Base-by-base conservation (phyloP, 2,797 vertebrate species). In the Notoglanidium macrostoma region DNA sequence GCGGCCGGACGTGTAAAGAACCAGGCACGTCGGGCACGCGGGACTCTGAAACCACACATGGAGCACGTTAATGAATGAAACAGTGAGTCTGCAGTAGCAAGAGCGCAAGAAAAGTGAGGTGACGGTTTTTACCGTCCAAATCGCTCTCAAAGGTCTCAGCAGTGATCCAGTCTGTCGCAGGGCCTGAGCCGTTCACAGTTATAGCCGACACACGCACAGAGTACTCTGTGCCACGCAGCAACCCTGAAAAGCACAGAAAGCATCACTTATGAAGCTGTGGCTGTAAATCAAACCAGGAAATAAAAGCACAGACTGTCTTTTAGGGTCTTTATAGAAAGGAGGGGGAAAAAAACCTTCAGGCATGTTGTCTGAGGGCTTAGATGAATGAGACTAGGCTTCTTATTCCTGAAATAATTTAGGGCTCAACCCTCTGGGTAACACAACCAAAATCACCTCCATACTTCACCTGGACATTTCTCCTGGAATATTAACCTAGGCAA, bases 61-160 rank as follows among this genome's bases (percentile, higher is more conserved):
- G 26, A 35, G 15, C 40, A 70, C 11, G 8, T 23, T 35, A 26
- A 84, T 51, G 73, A 55, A 61, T 35, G 4, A 49, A 59, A 23
- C 26, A 9, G 3, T 29, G 5, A 46, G 23, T 29, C 14, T 82
- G 4, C 74, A n/a, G 6, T 59, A 59, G n/a, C 6, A 46, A 29
- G 32, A 63, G 35, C 32, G n/a, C n/a, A 29, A 61, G 8, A 51
- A 83, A 5, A 70, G 29, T 10, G 32, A 2, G 21, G 51, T 46
- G 29, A 61, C 70, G 51, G 57, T 46, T 92, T 83, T 95, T 96
- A 99, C 98, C 98, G 2, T 99, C 98, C 65, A 99, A 94, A 91
- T 99, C 98, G 15, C 97, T 99, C 95, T 99, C 98, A 90, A 99
- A 99, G 0, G 98, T 99, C 93, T 99, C 98, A 0, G 97, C 94